These are phyloP conservation scores for Callopanchax toddi DNA, from an alignment of 2,113 vertebrate genomes.

Conservation along the genomic window DNA sequence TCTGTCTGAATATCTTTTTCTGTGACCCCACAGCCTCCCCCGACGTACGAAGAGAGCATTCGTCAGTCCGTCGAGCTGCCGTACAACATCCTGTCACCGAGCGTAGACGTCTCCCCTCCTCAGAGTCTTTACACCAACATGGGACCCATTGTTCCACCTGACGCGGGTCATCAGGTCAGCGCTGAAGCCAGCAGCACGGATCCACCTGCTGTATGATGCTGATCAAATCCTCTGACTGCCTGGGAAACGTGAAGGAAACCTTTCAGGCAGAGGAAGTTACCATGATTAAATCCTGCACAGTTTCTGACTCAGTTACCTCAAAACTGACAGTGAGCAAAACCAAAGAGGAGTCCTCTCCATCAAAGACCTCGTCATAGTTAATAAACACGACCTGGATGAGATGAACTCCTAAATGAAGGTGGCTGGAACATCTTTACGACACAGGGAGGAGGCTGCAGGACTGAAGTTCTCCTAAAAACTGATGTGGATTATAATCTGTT, in stretches of 20 bases:
- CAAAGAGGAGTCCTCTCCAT: conserved; percentile 21
- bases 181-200: neutral
- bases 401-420: conserved; percentile 26
- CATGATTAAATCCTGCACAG: neutral
- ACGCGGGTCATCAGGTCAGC: conserved; percentile 19
- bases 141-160: conserved; percentile 8
- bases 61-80: conserved; percentile 70
- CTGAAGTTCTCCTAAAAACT: conserved; percentile 26
- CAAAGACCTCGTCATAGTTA: neutral
- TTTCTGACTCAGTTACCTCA: conserved; percentile 44
- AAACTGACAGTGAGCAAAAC: conserved; percentile 37
- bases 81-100: conserved; percentile 43
- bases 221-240: neutral
- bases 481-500: conserved; percentile 2
- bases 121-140: conserved; percentile 21
- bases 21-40: conserved; percentile 68
- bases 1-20: neutral
- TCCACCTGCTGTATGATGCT: conserved; percentile 49
- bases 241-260: conserved; percentile 7
- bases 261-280: conserved; percentile 10
- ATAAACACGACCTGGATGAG: neutral
- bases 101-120: conserved; percentile 15
- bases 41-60: conserved; percentile 79
- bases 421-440: conserved; percentile 59
- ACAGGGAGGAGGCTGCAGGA: conserved; percentile 1